These are phyloP conservation scores for Sminthurides aquaticus DNA, from an alignment of 2,888 invertebrate genomes.

Conservation along the genomic window DNA sequence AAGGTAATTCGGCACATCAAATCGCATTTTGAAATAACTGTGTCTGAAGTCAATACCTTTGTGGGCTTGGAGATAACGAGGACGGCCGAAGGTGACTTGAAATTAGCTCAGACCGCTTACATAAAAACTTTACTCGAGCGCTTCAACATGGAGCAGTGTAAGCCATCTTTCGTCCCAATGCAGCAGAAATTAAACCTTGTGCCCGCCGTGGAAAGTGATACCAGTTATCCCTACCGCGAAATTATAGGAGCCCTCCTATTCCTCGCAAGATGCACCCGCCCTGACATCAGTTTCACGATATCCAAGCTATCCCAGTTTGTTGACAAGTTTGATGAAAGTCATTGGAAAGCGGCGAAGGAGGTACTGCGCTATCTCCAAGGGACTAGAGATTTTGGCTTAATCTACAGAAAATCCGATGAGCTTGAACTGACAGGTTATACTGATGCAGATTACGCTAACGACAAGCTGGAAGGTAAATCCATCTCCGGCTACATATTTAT, in stretches of 20 bases:
- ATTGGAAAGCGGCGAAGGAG: slow-evolving; percentile 31
- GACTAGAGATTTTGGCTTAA: slow-evolving; percentile 11
- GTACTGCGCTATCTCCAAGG: slow-evolving; percentile 31
- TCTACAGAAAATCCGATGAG: slow-evolving; percentile 21
- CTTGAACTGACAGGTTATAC: slow-evolving; percentile 18
- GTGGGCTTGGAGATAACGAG: slow-evolving; percentile 6
- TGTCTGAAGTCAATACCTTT: not conserved
- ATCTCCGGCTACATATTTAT: slow-evolving; percentile 27
- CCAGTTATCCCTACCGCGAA: slow-evolving; percentile 26
- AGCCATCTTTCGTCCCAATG: not conserved
- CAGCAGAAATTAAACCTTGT: not conserved
- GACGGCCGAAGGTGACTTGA: not conserved
- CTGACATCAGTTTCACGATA: slow-evolving; percentile 31
- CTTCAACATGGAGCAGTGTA: not conserved
- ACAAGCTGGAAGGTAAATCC: too few relatives aligned
- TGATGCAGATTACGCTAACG: slow-evolving; percentile 35
- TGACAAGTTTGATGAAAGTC: slow-evolving; percentile 26
- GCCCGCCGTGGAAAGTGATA: too few relatives aligned
- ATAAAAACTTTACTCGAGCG: not conserved
- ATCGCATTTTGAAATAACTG: not conserved
- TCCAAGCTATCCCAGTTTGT: slow-evolving; percentile 30
- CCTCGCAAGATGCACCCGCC: slow-evolving; percentile 30
- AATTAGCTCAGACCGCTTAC: not conserved
- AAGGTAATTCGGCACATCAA: not conserved
- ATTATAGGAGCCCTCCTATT: slow-evolving; percentile 39